Evolutionary conservation across 2,888 invertebrate genomes (phyloP), one percentile per base, ranked within the genome.

Genomic region (Troides oblongomaculatus): DNA sequence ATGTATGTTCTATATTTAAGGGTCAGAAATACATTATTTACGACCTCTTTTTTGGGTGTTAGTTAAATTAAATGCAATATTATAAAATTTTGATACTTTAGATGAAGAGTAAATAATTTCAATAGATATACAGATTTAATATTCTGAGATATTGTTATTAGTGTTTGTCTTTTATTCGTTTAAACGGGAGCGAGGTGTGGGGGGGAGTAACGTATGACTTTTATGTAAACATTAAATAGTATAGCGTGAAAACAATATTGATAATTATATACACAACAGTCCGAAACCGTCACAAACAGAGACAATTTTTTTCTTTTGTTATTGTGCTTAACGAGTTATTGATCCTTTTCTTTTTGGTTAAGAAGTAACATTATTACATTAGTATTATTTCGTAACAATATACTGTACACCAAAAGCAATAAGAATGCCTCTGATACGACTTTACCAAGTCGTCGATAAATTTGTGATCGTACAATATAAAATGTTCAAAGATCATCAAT

Each of bases 1-100:
- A 87, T 85, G 76, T 76, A 77, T 74, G 69, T 53, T 53, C 53
- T 76, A 77, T 76, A 77, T 76, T 74, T 75, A 73, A 74, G 74
- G 77, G 77, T 78, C 76, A 71, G 76, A 73, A 75, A 74, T 74
- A 74, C 69, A 73, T 76, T 79, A 79, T 78, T 79, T 78, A 80
- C 75, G 78, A 75, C 78, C 77, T 76, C 66, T 70, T 75, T 77
- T 76, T 74, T 71, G 72, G 74, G 76, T 74, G 74, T 75, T 77
- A 78, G 77, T 71, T 77, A 78, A 76, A 76, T 71, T 66, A 76
- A 75, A 63, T 62, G 50, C 60, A 69, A 69, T 60, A 68, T 73
- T 73, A 75, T 73, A 66, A 85, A 82, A 82, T 87, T 89, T 88
- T 88, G 86, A 88, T 89, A 89, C 87, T 74, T 83, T 81, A 80